Percentiles rank a stretch among this genome's conserved stretches.
These are phyloP conservation scores for Cerceris ruficornis DNA, from an alignment of 2,888 invertebrate species.

Conservation along the genomic window DNA sequence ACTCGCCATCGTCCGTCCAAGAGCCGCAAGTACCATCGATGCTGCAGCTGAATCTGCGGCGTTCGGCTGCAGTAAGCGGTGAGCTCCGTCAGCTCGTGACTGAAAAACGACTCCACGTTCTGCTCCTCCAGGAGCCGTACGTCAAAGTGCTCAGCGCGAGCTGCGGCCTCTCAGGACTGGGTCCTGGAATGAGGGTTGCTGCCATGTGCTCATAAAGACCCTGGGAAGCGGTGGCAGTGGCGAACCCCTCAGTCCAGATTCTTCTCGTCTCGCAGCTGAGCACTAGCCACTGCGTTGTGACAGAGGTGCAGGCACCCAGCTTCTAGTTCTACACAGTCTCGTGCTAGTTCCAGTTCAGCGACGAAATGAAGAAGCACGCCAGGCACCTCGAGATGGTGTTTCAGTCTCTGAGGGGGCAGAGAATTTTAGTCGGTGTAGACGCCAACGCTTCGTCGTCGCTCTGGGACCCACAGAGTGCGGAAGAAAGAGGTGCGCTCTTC, in stretches of 20 bases:
- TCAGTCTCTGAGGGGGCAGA: neutral
- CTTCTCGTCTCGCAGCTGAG: too few species aligned
- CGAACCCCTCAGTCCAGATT: neutral
- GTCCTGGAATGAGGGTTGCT: neutral
- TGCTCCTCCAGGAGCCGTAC: neutral
- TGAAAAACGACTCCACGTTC: neutral
- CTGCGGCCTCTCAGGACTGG: neutral
- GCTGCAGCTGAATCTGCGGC: neutral
- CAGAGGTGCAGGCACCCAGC: too few species aligned
- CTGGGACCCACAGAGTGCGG: neutral
- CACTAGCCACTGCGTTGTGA: too few species aligned
- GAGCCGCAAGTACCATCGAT: too few species aligned
- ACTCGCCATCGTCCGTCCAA: too few species aligned
- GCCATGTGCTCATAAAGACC: neutral
- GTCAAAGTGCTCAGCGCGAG: neutral
- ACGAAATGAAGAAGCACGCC: constrained; percentile 1
- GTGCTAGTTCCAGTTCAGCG: neutral
- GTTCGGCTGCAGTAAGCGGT: neutral
- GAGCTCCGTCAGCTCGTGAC: neutral
- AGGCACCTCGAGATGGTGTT: neutral
- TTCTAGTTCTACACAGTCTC: neutral
- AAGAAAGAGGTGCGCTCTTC: neutral
- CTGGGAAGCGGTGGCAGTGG: neutral
- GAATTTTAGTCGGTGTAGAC: neutral
- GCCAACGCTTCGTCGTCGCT: constrained; percentile 7